Evolutionary conservation across 2,888 invertebrate genomes (phyloP).

Genomic region (Linnaemya tessellans): DNA sequence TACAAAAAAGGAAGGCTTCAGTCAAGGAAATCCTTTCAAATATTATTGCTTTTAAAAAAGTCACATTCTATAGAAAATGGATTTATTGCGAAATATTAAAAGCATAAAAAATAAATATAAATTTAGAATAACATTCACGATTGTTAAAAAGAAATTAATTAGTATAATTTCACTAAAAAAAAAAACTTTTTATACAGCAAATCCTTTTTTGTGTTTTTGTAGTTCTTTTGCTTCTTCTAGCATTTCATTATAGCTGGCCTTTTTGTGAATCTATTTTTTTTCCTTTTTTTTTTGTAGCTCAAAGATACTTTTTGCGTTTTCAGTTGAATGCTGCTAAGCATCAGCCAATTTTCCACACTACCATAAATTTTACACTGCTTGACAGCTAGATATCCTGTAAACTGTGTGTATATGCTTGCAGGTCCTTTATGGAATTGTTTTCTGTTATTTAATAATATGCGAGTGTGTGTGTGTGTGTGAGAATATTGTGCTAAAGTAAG

Average conservation of each 20-base stretch:
- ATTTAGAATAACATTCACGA: no score
- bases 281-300: neutral
- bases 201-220: neutral
- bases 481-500: constrained; percentile 22
- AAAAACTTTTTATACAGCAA: neutral
- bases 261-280: neutral
- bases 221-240: no score
- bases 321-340: constrained; percentile 46
- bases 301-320: constrained; percentile 13
- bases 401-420: constrained; percentile 23
- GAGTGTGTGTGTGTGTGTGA: neutral
- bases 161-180: neutral
- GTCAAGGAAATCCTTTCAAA: no score
- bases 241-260: constrained; percentile 4
- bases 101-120: no score
- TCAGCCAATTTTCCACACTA: constrained; percentile 63
- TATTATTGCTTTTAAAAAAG: no score
- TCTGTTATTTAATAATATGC: neutral
- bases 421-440: constrained; percentile 23
- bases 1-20: no score
- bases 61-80: no score
- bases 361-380: constrained; percentile 66
- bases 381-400: constrained; percentile 67
- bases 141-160: no score
- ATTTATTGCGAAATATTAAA: no score